Base-by-base conservation (phyloP, 2,888 invertebrate species). In the Elmis aenea region DNA sequence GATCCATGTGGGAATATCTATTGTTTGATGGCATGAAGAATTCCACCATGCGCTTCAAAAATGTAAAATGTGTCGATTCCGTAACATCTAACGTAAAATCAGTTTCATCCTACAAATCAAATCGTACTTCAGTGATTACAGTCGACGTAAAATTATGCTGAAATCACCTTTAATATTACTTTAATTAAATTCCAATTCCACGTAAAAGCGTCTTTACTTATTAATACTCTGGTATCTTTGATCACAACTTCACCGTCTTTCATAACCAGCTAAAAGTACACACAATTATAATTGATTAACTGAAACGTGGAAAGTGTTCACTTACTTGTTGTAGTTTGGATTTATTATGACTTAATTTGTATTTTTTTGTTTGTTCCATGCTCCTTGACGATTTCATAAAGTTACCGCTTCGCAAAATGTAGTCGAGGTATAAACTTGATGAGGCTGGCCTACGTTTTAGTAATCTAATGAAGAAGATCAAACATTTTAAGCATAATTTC, bases 161-260 rank as follows among this genome's bases (percentile, higher is more conserved):
- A 22, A 20, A 54, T 56, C 69, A 85, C 86, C 76, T 83, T 85
- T 14, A 92, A 70, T 55, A 91, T 77, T 23, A 87, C 81, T 43
- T 84, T 76, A 43, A 95, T 83, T n/a, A 90, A 75, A 54, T 87
- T 85, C 94, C 94, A 95, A 62, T 94, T 85, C 95, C 95, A 95
- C 1, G 80, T 76, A 38, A 79, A 79, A 3, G 85, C 85, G 56
- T 91, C 91, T 52, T 87, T 85, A 38, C 81, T 78, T 35, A 76
- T 73, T 53, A 91, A 72, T 2, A 95, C 92, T 46, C 85, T 79
- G 2, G 90, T 85, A 50, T 91, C 87, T 55, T 83, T 81, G 10
- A 94, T 76, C 45, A 82, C 67, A 51, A 77, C 79, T 57, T 84
- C 63, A 3, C 58, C 59, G 29, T 65, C 63, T 48, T 59, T 64